phyloP scores from a whole-genome alignment of 2,113 vertebrate genomes.

The Tupaia chinensis region DNA sequence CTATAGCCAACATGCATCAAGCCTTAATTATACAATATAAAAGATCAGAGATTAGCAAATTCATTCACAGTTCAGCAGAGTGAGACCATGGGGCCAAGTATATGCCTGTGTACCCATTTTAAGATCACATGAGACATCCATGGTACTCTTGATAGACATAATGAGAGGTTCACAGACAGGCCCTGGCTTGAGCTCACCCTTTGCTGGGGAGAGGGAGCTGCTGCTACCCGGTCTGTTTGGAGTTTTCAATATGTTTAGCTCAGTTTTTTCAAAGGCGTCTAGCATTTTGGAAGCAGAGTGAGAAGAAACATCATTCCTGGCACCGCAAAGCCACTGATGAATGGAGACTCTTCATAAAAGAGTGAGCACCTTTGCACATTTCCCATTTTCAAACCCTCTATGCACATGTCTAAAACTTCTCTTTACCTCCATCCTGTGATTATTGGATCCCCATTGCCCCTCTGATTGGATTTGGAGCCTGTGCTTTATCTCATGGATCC shows the following conservation, averaged over 20 bases:
- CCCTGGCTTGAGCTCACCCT: not conserved
- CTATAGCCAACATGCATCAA: not conserved
- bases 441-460: not conserved
- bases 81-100: not conserved
- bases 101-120: not conserved
- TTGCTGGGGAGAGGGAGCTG: not conserved
- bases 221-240: not conserved
- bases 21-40: not conserved
- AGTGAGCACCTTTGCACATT: not conserved
- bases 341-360: not conserved
- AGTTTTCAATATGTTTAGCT: not conserved
- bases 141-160: not conserved
- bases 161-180: not conserved
- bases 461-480: not conserved
- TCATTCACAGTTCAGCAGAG: not conserved
- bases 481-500: conserved; percentile 30
- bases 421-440: not conserved
- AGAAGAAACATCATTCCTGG: not conserved
- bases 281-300: not conserved
- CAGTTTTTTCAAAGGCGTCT: not conserved
- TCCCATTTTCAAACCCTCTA: not conserved
- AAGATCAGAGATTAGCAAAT: not conserved
- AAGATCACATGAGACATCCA: not conserved
- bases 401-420: not conserved
- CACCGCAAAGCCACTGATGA: not conserved